Evolutionary conservation across 2,888 invertebrate species (phyloP).

Genomic region (Neuroscelio doddi): DNA sequence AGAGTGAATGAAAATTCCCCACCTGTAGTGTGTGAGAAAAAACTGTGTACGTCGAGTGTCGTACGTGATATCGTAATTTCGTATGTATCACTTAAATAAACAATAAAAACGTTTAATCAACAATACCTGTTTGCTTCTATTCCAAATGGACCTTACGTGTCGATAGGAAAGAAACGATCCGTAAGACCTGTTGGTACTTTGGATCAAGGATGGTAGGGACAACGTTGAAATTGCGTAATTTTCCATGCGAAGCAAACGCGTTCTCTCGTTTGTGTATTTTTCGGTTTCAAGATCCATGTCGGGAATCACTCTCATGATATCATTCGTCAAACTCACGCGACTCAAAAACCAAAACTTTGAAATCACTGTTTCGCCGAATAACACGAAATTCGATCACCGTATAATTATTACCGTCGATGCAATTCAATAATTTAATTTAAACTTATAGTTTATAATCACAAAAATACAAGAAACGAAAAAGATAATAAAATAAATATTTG

Average conservation of each 20-base stretch:
- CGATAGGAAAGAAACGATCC: constrained; percentile 62
- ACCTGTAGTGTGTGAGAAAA: no score
- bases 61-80: no score
- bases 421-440: no score
- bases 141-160: constrained; percentile 63
- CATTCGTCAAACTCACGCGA: constrained; percentile 1
- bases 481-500: no score
- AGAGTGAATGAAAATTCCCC: no score
- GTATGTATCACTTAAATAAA: no score
- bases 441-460: no score
- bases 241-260: constrained; percentile 49
- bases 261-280: constrained; percentile 50
- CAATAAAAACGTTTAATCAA: no score
- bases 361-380: not conserved
- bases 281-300: constrained; percentile 53
- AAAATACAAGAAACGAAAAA: no score
- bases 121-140: constrained; percentile 65
- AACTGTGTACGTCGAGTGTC: not conserved
- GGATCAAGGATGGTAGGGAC: constrained; percentile 52
- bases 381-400: not conserved
- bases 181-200: constrained; percentile 53
- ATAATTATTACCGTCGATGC: no score
- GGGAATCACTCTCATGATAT: constrained; percentile 51
- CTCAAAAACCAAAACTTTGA: not conserved
- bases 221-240: constrained; percentile 43